Evolutionary conservation across 2,888 invertebrate genomes (phyloP), one percentile per base, ranked within the genome.

Genomic region (Chrysina gloriosa): DNA sequence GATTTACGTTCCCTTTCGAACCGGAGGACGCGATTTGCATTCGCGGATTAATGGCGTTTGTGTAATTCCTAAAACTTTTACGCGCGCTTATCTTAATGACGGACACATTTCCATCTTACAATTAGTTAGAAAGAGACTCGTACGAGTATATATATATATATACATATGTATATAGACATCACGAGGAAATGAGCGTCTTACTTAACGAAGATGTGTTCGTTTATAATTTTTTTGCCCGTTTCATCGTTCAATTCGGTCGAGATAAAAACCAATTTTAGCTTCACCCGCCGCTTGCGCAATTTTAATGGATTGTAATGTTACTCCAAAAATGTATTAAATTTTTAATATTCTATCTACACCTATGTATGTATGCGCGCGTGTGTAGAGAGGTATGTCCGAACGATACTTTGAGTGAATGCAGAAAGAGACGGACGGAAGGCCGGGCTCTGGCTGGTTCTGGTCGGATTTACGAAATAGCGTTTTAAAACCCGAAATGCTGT

Each of bases 231-330:
- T 45, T 19, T 45, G 39, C 42, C 42, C 6, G 7, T 14, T 45
- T 7, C 0, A 45, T 16, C 2, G 25, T 14, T 31, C 31, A 31
- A 52, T 52, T 52, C 16, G 31, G 31, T 31, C 16, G 9, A 19
- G 31, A 52, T 52, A 52, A 31, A 52, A 52, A 45, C 31, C 16
- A 52, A 52, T 52, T 52, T 52, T 29, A 29, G 52, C 19, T 31
- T 2, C 27, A 27, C 7, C 7, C 5, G 11, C 31, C 7, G 19
- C 45, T 52, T 52, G 9, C 52, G 52, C 31, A 52, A 52, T 52
- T 31, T 52, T 52, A 52, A 52, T 52, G 52, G 52, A 52, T 52
- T 52, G 52, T 52, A 52, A 52, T 52, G 52, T 52, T 52, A 52
- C 31, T 31, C 31, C 31, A 52, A 52, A 52, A 52, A 52, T 52